These are phyloP conservation scores for Taphrorychus bicolor DNA, from an alignment of 2,888 invertebrate species.

Conservation along the genomic window DNA sequence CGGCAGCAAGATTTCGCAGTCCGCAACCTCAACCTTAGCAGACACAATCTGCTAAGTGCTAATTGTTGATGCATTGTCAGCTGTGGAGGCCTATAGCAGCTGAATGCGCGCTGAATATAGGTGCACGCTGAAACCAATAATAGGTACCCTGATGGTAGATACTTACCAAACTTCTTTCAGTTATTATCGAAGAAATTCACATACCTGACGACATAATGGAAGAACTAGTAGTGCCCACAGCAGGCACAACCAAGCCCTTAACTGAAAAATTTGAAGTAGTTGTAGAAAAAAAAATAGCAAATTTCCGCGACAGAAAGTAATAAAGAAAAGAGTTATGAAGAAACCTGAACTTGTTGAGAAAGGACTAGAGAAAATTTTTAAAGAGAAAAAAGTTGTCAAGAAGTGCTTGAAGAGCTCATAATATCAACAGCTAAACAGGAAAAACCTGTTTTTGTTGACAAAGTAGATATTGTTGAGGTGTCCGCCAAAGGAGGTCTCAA, in stretches of 20 bases:
- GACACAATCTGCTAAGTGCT: constrained; percentile 44
- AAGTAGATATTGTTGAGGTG: constrained; percentile 36
- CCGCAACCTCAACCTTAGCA: constrained; percentile 43
- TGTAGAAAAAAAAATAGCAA: constrained; percentile 46
- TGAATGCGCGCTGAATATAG: too few species aligned
- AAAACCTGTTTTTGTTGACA: constrained; percentile 34
- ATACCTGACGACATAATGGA: constrained; percentile 43
- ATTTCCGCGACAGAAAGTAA: constrained; percentile 52
- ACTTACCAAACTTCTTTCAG: constrained; percentile 48
- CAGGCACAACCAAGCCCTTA: constrained; percentile 41
- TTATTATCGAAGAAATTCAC: constrained; percentile 43
- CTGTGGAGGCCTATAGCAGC: constrained; percentile 54
- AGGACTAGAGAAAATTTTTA: constrained; percentile 56
- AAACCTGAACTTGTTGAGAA: constrained; percentile 59
- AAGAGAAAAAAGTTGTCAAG: constrained; percentile 45
- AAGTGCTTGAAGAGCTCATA: constrained; percentile 54
- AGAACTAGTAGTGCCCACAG: constrained; percentile 42
- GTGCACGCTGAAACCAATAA: too few species aligned
- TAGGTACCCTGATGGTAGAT: too few species aligned
- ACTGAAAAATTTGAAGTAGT: constrained; percentile 49
- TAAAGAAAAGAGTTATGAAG: constrained; percentile 56
- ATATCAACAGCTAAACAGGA: constrained; percentile 40
- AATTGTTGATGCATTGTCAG: constrained; percentile 51
- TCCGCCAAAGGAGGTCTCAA: constrained; percentile 47
- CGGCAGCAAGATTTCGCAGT: too few species aligned